These are phyloP conservation scores for Meriones psammophilus DNA, from an alignment of 2,797 vertebrate species.

Conservation along the genomic window DNA sequence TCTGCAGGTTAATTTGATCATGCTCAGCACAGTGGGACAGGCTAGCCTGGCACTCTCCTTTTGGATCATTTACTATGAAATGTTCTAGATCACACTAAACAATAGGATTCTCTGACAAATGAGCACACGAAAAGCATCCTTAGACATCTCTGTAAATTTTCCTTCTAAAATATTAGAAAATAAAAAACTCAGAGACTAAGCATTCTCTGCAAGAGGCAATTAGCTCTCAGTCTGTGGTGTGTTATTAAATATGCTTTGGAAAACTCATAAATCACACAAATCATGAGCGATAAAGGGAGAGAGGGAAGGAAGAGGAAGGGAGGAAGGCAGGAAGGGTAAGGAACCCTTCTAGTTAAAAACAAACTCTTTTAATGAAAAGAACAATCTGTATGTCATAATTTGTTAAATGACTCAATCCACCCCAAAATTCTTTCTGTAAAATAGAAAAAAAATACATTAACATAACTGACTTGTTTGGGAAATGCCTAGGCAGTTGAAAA, in stretches of 20 bases:
- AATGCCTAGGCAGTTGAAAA: background rate
- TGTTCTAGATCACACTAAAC: constrained; percentile 75
- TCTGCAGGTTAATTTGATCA: constrained; percentile 67
- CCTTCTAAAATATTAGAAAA: constrained; percentile 70
- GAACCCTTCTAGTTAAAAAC: background rate
- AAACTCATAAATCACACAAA: constrained; percentile 56
- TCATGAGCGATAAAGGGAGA: background rate
- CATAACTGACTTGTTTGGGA: constrained; percentile 1
- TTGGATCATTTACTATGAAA: constrained; percentile 70
- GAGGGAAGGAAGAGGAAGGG: background rate
- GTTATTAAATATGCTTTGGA: constrained; percentile 60
- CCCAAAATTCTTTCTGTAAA: background rate
- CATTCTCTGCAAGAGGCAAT: constrained; percentile 61
- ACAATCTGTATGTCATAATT: background rate
- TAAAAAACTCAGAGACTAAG: constrained; percentile 48
- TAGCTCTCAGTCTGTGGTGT: constrained; percentile 44
- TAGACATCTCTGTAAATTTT: constrained; percentile 58
- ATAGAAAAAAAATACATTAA: background rate
- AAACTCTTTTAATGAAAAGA: background rate
- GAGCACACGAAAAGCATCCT: constrained; percentile 52
- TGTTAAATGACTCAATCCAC: background rate
- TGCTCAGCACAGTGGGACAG: constrained; percentile 38
- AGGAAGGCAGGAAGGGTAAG: background rate
- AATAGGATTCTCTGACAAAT: constrained; percentile 52
- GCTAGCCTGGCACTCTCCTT: constrained; percentile 61